Conservation (phyloP, 2,888 invertebrate species). For the Tenodera sinensis region DNA sequence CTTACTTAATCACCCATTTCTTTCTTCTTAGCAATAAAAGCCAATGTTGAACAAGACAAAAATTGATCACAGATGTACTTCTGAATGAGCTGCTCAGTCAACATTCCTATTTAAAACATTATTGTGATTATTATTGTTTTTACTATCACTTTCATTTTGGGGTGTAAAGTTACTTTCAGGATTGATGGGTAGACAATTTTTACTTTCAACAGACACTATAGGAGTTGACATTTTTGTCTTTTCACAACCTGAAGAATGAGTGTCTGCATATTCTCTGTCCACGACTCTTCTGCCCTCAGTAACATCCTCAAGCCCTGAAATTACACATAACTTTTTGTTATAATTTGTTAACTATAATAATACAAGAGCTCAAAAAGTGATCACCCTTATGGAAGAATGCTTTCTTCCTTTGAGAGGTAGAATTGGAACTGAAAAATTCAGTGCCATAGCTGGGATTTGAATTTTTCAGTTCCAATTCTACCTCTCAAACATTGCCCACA, state of each 20-base stretch:
- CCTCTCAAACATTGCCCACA: no score
- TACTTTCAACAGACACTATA: neutral
- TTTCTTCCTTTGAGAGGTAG: neutral
- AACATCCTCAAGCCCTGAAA: slow-evolving; percentile 5
- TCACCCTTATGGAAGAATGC: neutral
- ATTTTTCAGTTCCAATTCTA: no score
- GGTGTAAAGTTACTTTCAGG: neutral
- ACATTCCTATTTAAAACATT: neutral
- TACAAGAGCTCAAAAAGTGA: neutral
- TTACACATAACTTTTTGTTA: neutral
- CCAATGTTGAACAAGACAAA: no score
- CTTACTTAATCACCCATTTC: no score
- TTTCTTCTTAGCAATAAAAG: no score
- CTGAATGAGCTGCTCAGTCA: neutral
- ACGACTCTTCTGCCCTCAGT: neutral
- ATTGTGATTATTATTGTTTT: neutral
- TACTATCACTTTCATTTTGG: neutral
- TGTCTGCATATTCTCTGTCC: neutral
- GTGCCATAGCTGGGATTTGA: no score
- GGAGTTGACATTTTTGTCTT: neutral
- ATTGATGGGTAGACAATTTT: neutral
- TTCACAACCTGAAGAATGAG: neutral
- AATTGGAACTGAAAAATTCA: no score
- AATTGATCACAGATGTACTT: neutral
- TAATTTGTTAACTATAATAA: neutral